phyloP scores from a whole-genome alignment of 2,888 invertebrate genomes.

The Pandemis cinnamomeana region DNA sequence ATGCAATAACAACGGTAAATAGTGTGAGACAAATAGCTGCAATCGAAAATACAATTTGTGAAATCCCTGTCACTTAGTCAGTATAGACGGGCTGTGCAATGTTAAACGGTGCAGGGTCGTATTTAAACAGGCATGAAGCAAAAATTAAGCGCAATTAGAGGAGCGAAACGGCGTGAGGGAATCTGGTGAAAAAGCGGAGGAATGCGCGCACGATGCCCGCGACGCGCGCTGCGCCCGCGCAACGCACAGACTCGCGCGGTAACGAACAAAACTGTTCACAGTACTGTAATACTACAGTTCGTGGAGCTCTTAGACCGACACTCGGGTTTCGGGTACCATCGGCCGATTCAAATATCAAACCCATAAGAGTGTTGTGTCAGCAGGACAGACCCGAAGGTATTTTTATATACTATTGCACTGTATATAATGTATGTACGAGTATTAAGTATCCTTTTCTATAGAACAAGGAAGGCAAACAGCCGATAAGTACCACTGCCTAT shows the following conservation, averaged over 20 bases:
- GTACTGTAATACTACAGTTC: no score
- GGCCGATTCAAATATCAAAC: no score
- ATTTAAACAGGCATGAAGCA: constrained; percentile 79
- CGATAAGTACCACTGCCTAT: no score
- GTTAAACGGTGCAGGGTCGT: constrained; percentile 63
- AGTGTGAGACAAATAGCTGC: constrained; percentile 5
- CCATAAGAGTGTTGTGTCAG: no score
- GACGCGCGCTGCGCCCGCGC: constrained; percentile 56
- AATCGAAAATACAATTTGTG: constrained; percentile 13
- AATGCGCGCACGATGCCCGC: constrained; percentile 64
- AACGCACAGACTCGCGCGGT: constrained; percentile 24
- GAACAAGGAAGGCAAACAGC: no score
- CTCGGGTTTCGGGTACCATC: no score
- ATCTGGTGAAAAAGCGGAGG: constrained; percentile 73
- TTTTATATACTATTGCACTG: no score
- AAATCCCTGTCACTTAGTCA: constrained; percentile 16
- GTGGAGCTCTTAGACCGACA: no score
- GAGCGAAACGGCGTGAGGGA: constrained; percentile 72
- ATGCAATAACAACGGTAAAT: constrained; percentile 5
- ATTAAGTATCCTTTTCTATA: no score
- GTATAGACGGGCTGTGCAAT: constrained; percentile 51
- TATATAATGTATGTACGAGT: no score
- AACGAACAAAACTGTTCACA: neutral
- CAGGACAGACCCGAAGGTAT: no score
- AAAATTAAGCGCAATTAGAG: constrained; percentile 80